Conservation (phyloP, 2,797 vertebrate species). For the Eurystomus glaucurus region DNA sequence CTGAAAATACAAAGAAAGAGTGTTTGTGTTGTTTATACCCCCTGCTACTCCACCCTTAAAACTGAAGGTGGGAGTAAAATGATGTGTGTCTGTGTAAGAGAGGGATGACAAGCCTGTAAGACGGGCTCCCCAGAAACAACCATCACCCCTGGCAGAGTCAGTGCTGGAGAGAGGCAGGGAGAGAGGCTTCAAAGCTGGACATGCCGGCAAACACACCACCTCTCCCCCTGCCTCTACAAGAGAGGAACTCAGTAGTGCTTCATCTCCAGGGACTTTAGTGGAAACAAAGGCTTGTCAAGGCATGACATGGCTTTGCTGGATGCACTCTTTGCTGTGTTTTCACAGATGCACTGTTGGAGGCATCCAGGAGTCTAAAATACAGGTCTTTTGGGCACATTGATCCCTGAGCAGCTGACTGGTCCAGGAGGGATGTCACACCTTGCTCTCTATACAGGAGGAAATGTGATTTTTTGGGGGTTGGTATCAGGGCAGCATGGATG, state of each 20-base stretch:
- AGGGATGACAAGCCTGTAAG: neutral
- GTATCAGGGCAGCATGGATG: neutral
- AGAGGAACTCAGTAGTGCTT: neutral
- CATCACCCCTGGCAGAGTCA: neutral
- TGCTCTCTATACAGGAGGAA: neutral
- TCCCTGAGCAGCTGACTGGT: neutral
- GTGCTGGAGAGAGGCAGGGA: neutral
- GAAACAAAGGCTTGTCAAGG: neutral
- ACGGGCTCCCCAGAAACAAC: neutral
- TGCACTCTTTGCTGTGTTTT: neutral
- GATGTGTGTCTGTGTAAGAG: neutral
- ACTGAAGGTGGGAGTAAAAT: neutral
- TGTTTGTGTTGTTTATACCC: neutral
- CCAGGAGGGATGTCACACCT: neutral
- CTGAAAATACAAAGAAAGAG: neutral
- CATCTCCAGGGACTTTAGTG: neutral
- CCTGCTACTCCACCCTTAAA: neutral
- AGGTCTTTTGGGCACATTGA: neutral
- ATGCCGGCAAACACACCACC: neutral
- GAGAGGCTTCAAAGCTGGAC: neutral
- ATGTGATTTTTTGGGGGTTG: neutral
- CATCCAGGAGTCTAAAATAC: neutral
- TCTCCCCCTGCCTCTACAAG: neutral
- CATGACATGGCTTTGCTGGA: neutral
- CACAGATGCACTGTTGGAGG: neutral